Conservation (phyloP, 2,888 invertebrate species). For the Dastarcus helophoroides region DNA sequence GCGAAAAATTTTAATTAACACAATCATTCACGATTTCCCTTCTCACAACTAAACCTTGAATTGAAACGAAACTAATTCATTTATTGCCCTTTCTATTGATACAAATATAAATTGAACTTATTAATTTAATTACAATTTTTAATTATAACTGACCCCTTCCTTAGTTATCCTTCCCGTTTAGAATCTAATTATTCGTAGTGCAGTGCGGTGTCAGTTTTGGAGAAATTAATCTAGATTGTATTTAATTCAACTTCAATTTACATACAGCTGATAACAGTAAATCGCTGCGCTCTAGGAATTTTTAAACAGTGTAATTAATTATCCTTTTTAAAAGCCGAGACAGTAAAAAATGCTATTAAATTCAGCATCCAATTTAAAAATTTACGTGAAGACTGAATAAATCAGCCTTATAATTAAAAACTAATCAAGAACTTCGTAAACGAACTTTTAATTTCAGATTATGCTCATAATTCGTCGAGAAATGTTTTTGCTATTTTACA, state of each 20-base stretch:
- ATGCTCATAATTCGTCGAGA: neutral
- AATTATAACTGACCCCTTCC: too few relatives aligned
- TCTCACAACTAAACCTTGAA: too few relatives aligned
- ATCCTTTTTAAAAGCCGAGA: slow-evolving; percentile 5
- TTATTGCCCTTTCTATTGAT: too few relatives aligned
- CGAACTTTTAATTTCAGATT: slow-evolving; percentile 2
- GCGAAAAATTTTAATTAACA: too few relatives aligned
- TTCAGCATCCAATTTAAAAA: slow-evolving; percentile 5
- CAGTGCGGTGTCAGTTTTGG: neutral
- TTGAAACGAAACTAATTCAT: too few relatives aligned
- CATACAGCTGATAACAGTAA: neutral
- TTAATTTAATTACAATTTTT: too few relatives aligned
- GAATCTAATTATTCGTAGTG: too few relatives aligned
- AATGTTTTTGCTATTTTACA: too few relatives aligned
- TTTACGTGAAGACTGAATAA: slow-evolving; percentile 2
- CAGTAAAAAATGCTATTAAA: slow-evolving; percentile 6
- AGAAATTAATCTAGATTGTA: neutral
- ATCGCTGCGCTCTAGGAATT: neutral
- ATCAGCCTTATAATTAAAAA: slow-evolving; percentile 2
- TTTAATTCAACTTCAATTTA: neutral
- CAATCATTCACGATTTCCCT: too few relatives aligned
- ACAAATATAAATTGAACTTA: too few relatives aligned
- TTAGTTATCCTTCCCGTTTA: too few relatives aligned
- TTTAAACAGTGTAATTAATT: slow-evolving; percentile 8
- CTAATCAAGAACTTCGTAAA: slow-evolving; percentile 1